Percentiles rank a stretch among this genome's conserved stretches.
phyloP scores from a whole-genome alignment of 2,797 vertebrate species.

The Sebastes trivittatus region DNA sequence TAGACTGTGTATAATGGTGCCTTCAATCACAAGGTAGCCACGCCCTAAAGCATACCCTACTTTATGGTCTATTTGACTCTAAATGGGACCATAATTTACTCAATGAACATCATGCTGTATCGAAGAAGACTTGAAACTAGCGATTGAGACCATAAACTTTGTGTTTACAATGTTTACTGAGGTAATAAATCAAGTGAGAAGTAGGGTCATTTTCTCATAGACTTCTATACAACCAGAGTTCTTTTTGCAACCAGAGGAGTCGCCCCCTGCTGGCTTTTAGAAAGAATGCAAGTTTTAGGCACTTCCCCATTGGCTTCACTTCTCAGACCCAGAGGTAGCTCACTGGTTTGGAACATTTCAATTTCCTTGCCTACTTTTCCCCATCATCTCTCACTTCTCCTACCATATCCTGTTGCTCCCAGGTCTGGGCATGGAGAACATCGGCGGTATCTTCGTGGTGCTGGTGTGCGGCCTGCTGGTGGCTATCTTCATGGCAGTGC shows the following conservation, averaged over 20 bases:
- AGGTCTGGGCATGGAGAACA: constrained; percentile 99
- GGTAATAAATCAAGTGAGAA: neutral
- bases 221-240: neutral
- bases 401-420: constrained; percentile 1
- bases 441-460: constrained; percentile 99
- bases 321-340: neutral
- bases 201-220: neutral
- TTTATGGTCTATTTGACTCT: neutral
- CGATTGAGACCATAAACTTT: no score
- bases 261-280: neutral
- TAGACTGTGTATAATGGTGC: neutral
- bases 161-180: neutral
- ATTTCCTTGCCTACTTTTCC: neutral
- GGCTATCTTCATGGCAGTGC: constrained; percentile 98
- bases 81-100: neutral
- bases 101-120: no score
- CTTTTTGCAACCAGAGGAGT: neutral
- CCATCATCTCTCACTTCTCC: neutral
- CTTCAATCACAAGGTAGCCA: no score
- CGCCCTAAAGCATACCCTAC: neutral
- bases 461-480: constrained; percentile 98
- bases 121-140: no score
- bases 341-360: neutral
- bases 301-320: neutral
- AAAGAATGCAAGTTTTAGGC: neutral